These are phyloP conservation scores for Trichogramma evanescens DNA, from an alignment of 2,888 invertebrate species.

Conservation along the genomic window DNA sequence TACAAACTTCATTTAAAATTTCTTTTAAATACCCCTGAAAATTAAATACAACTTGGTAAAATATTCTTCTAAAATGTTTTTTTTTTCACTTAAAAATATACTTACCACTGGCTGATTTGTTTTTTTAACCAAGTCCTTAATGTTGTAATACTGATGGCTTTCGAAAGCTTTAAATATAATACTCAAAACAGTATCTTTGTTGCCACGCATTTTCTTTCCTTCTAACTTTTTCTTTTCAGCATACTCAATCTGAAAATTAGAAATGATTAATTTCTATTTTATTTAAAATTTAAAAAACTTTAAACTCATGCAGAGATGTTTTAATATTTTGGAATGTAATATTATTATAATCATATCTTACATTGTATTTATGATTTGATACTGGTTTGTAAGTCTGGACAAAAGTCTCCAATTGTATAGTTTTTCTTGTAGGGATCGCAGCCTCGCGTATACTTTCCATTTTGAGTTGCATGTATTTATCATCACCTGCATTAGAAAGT, in stretches of 20 bases:
- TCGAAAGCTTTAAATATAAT: slow-evolving; percentile 97
- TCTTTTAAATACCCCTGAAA: slow-evolving; percentile 82
- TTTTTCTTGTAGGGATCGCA: slow-evolving; percentile 76
- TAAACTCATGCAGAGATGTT: neutral
- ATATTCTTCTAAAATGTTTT: neutral
- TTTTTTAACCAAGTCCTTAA: neutral
- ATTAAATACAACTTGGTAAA: neutral
- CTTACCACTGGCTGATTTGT: neutral
- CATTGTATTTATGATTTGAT: slow-evolving; percentile 85
- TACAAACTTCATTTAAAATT: slow-evolving; percentile 93
- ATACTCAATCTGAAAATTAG: slow-evolving; percentile 69
- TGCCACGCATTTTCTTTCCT: slow-evolving; percentile 92
- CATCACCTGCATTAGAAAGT: slow-evolving; percentile 55
- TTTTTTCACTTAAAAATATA: neutral
- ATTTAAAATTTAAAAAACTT: slow-evolving; percentile 8
- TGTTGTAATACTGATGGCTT: slow-evolving; percentile 49
- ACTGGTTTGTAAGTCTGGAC: slow-evolving; percentile 88
- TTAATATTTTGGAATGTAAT: slow-evolving; percentile 4
- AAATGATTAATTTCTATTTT: neutral
- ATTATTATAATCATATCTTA: slow-evolving; percentile 48
- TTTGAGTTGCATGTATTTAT: slow-evolving; percentile 84
- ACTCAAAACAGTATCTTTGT: slow-evolving; percentile 91
- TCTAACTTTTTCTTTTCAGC: slow-evolving; percentile 86
- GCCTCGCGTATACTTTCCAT: slow-evolving; percentile 81
- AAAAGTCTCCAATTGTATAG: slow-evolving; percentile 55